These are phyloP conservation scores for Rhabdophis nuchalis DNA, from an alignment of 2,797 vertebrate species.

Conservation along the genomic window DNA sequence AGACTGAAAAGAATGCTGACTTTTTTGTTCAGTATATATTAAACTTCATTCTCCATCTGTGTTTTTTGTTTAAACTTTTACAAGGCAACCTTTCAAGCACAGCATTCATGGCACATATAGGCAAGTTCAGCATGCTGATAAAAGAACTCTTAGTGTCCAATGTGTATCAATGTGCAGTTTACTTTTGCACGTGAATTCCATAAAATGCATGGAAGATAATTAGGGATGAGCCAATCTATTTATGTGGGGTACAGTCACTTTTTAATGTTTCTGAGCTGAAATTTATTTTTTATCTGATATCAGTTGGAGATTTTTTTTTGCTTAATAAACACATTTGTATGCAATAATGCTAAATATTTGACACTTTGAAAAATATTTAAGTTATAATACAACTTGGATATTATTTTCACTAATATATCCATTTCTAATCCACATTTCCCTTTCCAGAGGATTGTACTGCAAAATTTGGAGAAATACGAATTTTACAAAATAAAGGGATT, in stretches of 20 bases:
- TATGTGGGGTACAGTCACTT: neutral
- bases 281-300: neutral
- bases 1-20: neutral
- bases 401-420: neutral
- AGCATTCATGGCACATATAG: neutral
- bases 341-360: neutral
- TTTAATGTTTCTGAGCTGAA: neutral
- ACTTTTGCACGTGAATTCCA: neutral
- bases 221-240: neutral
- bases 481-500: neutral
- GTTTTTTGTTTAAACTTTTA: neutral
- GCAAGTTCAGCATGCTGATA: neutral
- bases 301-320: neutral
- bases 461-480: neutral
- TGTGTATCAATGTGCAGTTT: neutral
- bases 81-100: neutral
- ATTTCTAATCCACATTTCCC: neutral
- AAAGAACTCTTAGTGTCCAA: neutral
- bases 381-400: neutral
- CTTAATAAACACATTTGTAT: neutral
- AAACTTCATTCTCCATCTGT: neutral
- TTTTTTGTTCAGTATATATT: neutral
- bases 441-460: neutral
- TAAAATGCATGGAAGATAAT: neutral
- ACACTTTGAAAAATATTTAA: neutral